These are phyloP conservation scores for Echinometra lucunter DNA, from an alignment of 53 echinoderm and acorn worm species.

Conservation along the genomic window DNA sequence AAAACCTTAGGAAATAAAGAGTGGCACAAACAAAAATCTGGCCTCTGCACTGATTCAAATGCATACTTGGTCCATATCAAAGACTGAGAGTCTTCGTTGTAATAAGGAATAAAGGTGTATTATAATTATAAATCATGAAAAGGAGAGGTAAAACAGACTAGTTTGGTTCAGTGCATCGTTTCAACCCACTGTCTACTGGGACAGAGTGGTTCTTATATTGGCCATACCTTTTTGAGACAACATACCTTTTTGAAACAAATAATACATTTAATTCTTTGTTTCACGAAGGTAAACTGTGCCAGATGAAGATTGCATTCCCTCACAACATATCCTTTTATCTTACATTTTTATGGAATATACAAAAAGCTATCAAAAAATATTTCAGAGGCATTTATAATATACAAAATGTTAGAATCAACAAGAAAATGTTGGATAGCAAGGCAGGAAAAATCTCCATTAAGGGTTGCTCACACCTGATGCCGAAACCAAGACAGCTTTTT, in stretches of 20 bases:
- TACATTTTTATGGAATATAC: background rate
- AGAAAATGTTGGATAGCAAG: background rate
- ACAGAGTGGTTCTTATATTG: background rate
- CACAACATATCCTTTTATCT: background rate
- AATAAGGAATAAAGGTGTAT: background rate
- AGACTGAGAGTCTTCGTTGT: background rate
- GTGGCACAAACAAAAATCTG: background rate
- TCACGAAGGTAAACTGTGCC: background rate
- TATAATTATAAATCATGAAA: background rate
- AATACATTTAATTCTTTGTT: no score
- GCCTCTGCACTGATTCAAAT: no score
- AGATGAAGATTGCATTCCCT: background rate
- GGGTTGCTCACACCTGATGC: no score
- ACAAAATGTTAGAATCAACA: background rate
- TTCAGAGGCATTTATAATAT: background rate
- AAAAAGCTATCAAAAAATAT: background rate
- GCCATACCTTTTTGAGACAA: background rate
- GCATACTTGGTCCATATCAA: no score
- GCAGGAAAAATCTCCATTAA: background rate
- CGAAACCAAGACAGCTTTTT: no score
- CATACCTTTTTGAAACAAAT: background rate
- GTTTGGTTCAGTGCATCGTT: no score
- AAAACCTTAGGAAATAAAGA: background rate
- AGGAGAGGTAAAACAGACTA: background rate
- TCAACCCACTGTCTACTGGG: background rate